Conservation (phyloP, 2,797 vertebrate genomes). For the Labeo calbasu region DNA sequence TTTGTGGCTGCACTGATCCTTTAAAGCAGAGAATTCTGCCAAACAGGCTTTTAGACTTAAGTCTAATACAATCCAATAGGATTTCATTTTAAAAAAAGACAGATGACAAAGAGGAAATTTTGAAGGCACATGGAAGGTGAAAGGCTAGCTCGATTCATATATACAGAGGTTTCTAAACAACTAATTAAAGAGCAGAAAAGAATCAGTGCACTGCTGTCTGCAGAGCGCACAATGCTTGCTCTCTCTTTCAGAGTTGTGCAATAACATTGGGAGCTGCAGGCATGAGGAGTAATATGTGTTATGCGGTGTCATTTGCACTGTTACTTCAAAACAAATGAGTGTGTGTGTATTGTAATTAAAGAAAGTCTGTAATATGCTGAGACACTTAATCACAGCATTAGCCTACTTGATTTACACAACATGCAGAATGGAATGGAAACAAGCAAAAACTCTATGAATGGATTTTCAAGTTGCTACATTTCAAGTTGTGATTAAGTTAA, state of each 20-base stretch:
- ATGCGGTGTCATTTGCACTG: background rate
- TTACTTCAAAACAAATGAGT: background rate
- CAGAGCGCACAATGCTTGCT: background rate
- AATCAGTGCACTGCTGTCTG: background rate
- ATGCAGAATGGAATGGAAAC: too few relatives aligned
- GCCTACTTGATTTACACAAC: too few relatives aligned
- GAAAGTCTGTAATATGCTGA: background rate
- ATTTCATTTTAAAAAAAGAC: constrained; percentile 1
- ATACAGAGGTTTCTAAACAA: background rate
- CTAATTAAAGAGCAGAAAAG: background rate
- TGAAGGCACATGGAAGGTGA: background rate
- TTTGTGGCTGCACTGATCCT: background rate
- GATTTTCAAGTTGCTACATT: too few relatives aligned
- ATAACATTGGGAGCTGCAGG: too few relatives aligned
- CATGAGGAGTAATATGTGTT: background rate
- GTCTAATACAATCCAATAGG: background rate
- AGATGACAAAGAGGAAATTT: background rate
- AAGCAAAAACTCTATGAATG: too few relatives aligned
- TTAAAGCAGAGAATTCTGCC: background rate
- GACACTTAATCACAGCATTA: too few relatives aligned
- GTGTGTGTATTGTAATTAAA: background rate
- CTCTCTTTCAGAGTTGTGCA: background rate
- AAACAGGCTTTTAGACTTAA: background rate
- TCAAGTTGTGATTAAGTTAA: too few relatives aligned
- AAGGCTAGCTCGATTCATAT: background rate